These are phyloP conservation scores for Platysteira castanea DNA, from an alignment of 2,113 vertebrate species.

Conservation along the genomic window DNA sequence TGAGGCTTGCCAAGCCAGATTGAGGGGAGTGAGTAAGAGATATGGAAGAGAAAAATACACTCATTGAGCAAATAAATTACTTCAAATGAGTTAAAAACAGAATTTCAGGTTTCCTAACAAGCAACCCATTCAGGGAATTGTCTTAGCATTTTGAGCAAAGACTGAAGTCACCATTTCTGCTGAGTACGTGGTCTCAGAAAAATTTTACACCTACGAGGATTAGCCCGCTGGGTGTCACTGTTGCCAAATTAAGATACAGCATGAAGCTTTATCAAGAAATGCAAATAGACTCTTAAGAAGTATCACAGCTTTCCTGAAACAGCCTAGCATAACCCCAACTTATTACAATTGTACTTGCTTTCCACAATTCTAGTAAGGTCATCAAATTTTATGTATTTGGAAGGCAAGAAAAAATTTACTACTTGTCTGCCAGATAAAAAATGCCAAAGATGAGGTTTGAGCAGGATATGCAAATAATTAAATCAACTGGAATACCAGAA, in stretches of 20 bases:
- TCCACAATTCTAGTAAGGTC: not conserved
- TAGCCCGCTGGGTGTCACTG: constrained; percentile 34
- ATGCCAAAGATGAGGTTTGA: not conserved
- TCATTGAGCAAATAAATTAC: not conserved
- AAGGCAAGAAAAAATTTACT: not conserved
- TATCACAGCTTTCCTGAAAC: not conserved
- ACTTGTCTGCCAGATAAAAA: not conserved
- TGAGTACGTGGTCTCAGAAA: not conserved
- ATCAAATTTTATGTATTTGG: not conserved
- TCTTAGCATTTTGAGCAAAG: not conserved
- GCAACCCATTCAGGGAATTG: not conserved
- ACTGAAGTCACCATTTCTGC: not conserved
- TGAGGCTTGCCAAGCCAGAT: fast-evolving
- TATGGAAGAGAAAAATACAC: not conserved
- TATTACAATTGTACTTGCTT: not conserved
- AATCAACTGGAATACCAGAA: not conserved
- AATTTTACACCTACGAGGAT: not conserved
- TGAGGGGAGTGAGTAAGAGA: not conserved
- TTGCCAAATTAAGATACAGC: not conserved
- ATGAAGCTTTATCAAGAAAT: not conserved
- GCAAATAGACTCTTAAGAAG: not conserved
- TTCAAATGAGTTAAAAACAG: not conserved
- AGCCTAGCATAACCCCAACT: not conserved
- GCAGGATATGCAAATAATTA: not conserved
- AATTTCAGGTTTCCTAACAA: not conserved